Base-by-base conservation (phyloP, 2,888 invertebrate genomes). In the Mythimna albipuncta region DNA sequence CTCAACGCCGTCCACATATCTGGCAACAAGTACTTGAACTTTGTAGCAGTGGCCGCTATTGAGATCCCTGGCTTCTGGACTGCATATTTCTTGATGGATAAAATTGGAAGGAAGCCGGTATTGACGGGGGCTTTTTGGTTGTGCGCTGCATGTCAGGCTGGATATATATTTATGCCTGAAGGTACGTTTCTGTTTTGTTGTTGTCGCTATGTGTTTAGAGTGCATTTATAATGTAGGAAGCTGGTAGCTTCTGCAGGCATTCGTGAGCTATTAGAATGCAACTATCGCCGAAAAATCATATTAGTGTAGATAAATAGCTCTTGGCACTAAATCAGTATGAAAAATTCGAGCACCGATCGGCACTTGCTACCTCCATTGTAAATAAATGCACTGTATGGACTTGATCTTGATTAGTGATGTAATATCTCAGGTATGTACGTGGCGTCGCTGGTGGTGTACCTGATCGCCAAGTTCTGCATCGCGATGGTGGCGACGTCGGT, bases 21-120 rank as follows among this genome's bases (percentile, higher is more conserved):
- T 0, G 97, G 97, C 6, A 97, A 97, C 87, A 96, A 95, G 77
- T 97, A 97, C 87, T 64, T 97, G 32, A 98, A 97, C 91, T 98
- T 97, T 84, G 96, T 97, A 35, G 91, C 97, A 26, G 97, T 97
- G 7, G 93, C 97, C 0, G 89, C 97, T 0, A 96, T 97, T 4
- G 98, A 98, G 89, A 97, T 98, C 64, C 98, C 98, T 0, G 98
- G 97, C 0, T 97, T 97, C 85, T 94, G 97, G 85, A 86, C 97
- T 35, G 97, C 97, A 0, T 97, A 97, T 69, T 88, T 97, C 10
- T 90, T 97, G n/a, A 94, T 97, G 87, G 97, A 97, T 75, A 95
- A 91, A 68, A 89, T 97, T 11, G 97, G 97, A 2, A 94, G 97
- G 76, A 97, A 97, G 78, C 94, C 96, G 9, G 97, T 97, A 0